phyloP scores from a whole-genome alignment of 64 coral and sea anemone genomes.

The Stylophora pistillata region DNA sequence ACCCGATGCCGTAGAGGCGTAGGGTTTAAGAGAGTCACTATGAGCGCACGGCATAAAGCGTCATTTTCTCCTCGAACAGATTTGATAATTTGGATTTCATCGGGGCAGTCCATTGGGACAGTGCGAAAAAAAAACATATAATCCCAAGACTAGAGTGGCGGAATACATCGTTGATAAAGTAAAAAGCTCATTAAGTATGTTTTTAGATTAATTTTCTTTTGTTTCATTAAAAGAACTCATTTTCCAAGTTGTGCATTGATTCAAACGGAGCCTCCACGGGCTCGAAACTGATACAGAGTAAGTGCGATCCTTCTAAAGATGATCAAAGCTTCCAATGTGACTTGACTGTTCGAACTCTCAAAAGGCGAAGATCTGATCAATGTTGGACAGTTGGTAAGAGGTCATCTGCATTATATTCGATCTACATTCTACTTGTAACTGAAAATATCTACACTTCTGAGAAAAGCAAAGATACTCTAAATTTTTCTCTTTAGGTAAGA shows the following conservation, averaged over 20 bases:
- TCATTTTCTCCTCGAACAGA: too few species aligned
- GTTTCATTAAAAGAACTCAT: slow-evolving; percentile 61
- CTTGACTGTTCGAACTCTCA: slow-evolving; percentile 82
- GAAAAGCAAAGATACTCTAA: background rate
- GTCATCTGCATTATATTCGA: too few species aligned
- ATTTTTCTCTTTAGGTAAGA: slow-evolving; percentile 51
- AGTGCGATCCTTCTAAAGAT: slow-evolving; percentile 76
- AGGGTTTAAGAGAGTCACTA: too few species aligned
- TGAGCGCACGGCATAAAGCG: too few species aligned
- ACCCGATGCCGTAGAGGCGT: too few species aligned
- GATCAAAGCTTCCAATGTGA: slow-evolving; percentile 94
- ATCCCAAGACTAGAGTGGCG: too few species aligned
- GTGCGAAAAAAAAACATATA: too few species aligned
- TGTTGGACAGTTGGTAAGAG: slow-evolving; percentile 87
- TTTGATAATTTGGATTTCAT: too few species aligned
- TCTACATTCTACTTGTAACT: too few species aligned
- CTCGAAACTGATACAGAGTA: slow-evolving; percentile 67
- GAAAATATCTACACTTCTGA: background rate
- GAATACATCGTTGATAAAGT: too few species aligned
- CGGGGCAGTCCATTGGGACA: too few species aligned
- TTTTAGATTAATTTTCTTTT: background rate
- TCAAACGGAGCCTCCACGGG: slow-evolving; percentile 67
- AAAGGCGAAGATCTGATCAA: slow-evolving; percentile 76
- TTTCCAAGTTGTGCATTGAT: slow-evolving; percentile 85
- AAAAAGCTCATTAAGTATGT: too few species aligned